These are phyloP conservation scores for Cosmorhoe ocellata DNA, from an alignment of 2,888 invertebrate genomes.

Conservation along the genomic window DNA sequence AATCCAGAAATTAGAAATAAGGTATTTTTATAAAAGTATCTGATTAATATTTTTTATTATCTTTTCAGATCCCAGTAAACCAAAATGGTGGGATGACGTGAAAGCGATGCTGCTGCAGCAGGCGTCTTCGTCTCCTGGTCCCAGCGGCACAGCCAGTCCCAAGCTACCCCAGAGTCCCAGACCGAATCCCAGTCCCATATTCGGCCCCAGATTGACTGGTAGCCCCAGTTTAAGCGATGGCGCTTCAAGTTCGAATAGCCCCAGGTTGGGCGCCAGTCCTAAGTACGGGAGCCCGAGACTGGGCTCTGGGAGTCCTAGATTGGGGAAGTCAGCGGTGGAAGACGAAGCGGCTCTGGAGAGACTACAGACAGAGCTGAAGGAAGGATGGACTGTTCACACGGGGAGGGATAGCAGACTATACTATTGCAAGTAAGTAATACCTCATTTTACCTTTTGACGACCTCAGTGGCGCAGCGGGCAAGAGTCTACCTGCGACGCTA, in stretches of 20 bases:
- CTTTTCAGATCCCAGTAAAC: constrained; percentile 56
- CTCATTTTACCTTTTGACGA: too few relatives aligned
- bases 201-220: constrained; percentile 52
- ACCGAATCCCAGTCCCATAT: constrained; percentile 56
- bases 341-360: constrained; percentile 78
- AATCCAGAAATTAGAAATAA: too few relatives aligned
- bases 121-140: constrained; percentile 75
- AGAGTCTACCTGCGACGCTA: too few relatives aligned
- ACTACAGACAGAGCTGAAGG: constrained; percentile 83
- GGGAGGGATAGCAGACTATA: constrained; percentile 91
- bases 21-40: too few relatives aligned
- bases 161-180: constrained; percentile 62
- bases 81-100: constrained; percentile 72
- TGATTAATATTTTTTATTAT: constrained; percentile 19
- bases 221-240: constrained; percentile 64
- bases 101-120: constrained; percentile 79
- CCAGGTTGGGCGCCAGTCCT: constrained; percentile 61
- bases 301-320: constrained; percentile 61
- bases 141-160: constrained; percentile 77
- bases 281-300: constrained; percentile 53
- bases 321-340: constrained; percentile 54
- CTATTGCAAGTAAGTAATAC: constrained; percentile 92
- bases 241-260: constrained; percentile 57
- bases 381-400: constrained; percentile 91
- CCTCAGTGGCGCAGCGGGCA: too few relatives aligned